Evolutionary conservation across 2,888 invertebrate species (phyloP).

Genomic region (Charanyca ferruginea): DNA sequence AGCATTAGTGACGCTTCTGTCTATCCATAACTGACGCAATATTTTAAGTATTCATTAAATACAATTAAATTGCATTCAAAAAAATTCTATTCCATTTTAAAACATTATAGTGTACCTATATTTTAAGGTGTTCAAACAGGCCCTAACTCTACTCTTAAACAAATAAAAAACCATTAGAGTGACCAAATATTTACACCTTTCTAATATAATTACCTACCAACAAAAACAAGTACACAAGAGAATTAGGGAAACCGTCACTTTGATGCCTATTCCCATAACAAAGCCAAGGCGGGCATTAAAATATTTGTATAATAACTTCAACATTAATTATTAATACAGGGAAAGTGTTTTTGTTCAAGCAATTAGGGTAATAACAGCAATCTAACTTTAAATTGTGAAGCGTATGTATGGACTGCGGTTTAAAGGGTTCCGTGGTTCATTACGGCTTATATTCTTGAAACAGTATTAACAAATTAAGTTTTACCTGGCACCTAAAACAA

Average conservation of each 20-base stretch:
- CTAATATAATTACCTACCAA: slow-evolving; percentile 32
- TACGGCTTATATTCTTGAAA: neutral
- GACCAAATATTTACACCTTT: slow-evolving; percentile 16
- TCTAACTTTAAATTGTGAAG: slow-evolving; percentile 50
- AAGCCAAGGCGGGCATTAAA: slow-evolving; percentile 50
- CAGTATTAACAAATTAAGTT: neutral
- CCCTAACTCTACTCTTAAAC: neutral
- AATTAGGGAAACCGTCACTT: slow-evolving; percentile 19
- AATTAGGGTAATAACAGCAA: slow-evolving; percentile 68
- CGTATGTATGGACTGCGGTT: neutral
- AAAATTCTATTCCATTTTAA: no score
- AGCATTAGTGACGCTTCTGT: no score
- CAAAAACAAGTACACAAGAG: slow-evolving; percentile 19
- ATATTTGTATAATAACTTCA: slow-evolving; percentile 60
- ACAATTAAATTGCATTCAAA: no score
- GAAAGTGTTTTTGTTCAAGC: slow-evolving; percentile 72
- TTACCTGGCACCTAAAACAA: neutral
- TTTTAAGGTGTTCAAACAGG: no score
- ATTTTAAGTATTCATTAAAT: no score
- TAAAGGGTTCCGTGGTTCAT: slow-evolving; percentile 24
- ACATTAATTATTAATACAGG: slow-evolving; percentile 68
- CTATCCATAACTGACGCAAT: no score
- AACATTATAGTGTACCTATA: no score
- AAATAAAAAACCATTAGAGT: neutral
- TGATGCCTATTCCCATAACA: slow-evolving; percentile 32